A percentile compares a stretch with the other conserved stretches of the same genome.
phyloP scores from a whole-genome alignment of 2,113 vertebrate genomes.

The Bungarus multicinctus region DNA sequence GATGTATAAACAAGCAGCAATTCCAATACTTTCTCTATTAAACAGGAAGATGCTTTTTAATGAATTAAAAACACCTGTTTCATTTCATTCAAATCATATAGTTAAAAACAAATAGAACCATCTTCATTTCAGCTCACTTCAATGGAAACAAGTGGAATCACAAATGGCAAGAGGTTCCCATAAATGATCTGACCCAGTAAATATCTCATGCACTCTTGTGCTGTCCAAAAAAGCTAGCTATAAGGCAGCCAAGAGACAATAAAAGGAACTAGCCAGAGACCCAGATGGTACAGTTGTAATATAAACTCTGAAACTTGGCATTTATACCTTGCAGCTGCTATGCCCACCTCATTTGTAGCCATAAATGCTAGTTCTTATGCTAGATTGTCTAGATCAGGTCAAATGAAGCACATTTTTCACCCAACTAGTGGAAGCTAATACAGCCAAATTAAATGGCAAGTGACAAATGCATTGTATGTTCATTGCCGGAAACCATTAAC shows the following conservation, averaged over 20 bases:
- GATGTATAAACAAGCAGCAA: slow-evolving; percentile 25
- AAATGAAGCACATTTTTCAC: slow-evolving; percentile 58
- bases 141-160: slow-evolving; percentile 41
- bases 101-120: slow-evolving; percentile 27
- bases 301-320: slow-evolving; percentile 64
- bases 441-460: slow-evolving; percentile 25
- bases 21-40: not conserved
- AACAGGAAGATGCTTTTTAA: slow-evolving; percentile 1
- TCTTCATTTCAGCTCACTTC: slow-evolving; percentile 36
- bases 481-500: not conserved
- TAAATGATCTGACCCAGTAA: slow-evolving; percentile 23
- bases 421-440: slow-evolving; percentile 4
- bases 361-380: slow-evolving; percentile 60
- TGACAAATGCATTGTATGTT: not conserved
- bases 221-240: slow-evolving; percentile 45
- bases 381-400: slow-evolving; percentile 58
- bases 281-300: slow-evolving; percentile 65
- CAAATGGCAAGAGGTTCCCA: slow-evolving; percentile 41
- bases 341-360: slow-evolving; percentile 54
- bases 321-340: slow-evolving; percentile 67
- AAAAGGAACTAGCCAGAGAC: slow-evolving; percentile 53
- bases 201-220: slow-evolving; percentile 32
- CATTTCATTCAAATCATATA: slow-evolving; percentile 14
- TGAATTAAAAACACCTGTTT: slow-evolving; percentile 49
- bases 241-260: slow-evolving; percentile 50